Percentiles rank a stretch among this genome's conserved stretches.
phyloP scores from a whole-genome alignment of 2,797 vertebrate species.

The Ctenopoma kingsleyae region DNA sequence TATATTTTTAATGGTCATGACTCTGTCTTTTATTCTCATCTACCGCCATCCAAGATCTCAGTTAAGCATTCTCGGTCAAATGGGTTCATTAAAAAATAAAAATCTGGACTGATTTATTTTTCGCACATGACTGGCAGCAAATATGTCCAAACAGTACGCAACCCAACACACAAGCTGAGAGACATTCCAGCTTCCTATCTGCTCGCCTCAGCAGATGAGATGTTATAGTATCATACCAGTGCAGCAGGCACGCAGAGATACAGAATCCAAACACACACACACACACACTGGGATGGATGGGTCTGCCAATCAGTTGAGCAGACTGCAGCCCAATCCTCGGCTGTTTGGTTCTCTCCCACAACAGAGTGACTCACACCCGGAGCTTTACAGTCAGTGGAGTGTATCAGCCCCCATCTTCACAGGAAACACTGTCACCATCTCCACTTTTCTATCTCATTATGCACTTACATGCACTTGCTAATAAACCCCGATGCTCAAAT shows the following conservation, averaged over 20 bases:
- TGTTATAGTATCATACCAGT: slow-evolving; percentile 43
- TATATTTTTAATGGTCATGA: background rate
- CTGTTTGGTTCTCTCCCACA: slow-evolving; percentile 56
- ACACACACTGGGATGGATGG: slow-evolving; percentile 29
- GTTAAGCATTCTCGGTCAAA: background rate
- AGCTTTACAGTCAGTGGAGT: slow-evolving; percentile 67
- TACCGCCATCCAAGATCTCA: background rate
- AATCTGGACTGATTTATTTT: slow-evolving; percentile 1
- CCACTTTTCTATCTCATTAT: slow-evolving; percentile 70
- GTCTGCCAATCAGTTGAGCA: slow-evolving; percentile 65
- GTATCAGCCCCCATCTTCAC: slow-evolving; percentile 68
- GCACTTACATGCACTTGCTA: slow-evolving; percentile 53
- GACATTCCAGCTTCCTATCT: slow-evolving; percentile 37
- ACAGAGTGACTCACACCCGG: slow-evolving; percentile 67
- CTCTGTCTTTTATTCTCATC: background rate
- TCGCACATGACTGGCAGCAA: slow-evolving; percentile 2
- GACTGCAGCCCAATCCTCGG: slow-evolving; percentile 51
- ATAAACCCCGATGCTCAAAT: slow-evolving; percentile 57
- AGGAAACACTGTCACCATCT: slow-evolving; percentile 51
- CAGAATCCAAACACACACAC: slow-evolving; percentile 26
- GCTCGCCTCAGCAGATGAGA: slow-evolving; percentile 45
- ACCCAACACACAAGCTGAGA: slow-evolving; percentile 11
- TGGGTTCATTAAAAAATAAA: background rate
- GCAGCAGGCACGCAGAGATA: slow-evolving; percentile 37
- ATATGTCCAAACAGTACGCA: slow-evolving; percentile 1